phyloP scores from a whole-genome alignment of 2,113 vertebrate species.

The Nycticryphes semicollaris region DNA sequence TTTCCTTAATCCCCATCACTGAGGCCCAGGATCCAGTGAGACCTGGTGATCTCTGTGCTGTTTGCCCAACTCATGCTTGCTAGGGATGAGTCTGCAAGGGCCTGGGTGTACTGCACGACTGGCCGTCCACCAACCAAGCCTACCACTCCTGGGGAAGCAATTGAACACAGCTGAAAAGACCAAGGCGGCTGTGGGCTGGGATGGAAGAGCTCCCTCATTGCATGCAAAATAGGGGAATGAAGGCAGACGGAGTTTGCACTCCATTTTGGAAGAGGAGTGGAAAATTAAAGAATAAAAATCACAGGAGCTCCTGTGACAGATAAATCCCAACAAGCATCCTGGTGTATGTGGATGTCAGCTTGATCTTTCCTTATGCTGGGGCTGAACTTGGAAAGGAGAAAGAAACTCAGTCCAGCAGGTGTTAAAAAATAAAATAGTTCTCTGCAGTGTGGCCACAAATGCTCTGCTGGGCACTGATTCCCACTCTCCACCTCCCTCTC shows the following conservation, averaged over 20 bases:
- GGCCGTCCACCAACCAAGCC: background rate
- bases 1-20: accelerated
- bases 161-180: background rate
- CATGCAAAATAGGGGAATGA: background rate
- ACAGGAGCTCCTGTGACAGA: background rate
- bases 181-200: background rate
- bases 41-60: accelerated
- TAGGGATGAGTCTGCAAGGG: background rate
- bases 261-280: background rate
- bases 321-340: background rate
- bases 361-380: background rate
- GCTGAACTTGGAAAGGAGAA: background rate
- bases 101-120: accelerated
- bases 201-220: background rate
- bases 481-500: accelerated
- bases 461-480: background rate
- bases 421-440: background rate
- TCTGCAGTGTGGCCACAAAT: background rate
- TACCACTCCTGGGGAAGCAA: background rate
- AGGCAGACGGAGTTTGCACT: background rate
- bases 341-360: background rate
- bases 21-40: background rate
- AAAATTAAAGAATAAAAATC: background rate
- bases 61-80: accelerated
- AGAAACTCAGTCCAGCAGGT: background rate